These are phyloP conservation scores for Carassius auratus DNA, from an alignment of 2,113 vertebrate genomes.

Conservation along the genomic window DNA sequence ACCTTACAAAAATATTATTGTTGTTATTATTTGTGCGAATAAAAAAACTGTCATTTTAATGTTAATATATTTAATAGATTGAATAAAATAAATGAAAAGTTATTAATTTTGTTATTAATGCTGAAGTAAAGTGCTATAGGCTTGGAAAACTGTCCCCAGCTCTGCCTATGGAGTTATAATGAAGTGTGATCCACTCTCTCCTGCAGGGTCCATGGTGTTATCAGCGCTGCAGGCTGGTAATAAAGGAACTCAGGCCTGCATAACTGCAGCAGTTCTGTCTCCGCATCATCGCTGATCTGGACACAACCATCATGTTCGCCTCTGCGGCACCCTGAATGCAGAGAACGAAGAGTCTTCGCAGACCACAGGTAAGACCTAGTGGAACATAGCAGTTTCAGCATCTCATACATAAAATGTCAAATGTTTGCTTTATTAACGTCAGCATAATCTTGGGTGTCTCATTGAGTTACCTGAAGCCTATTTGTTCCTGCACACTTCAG, in stretches of 20 bases:
- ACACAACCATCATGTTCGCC: slow-evolving; percentile 99
- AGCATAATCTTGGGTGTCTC: neutral
- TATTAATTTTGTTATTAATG: neutral
- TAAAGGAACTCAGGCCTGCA: slow-evolving; percentile 97
- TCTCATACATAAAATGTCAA: neutral
- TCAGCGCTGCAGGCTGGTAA: slow-evolving; percentile 97
- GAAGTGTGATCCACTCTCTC: slow-evolving; percentile 23
- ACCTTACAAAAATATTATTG: neutral
- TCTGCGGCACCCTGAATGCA: slow-evolving; percentile 94
- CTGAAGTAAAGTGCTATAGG: neutral
- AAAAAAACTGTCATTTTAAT: neutral
- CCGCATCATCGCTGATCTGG: slow-evolving; percentile 96
- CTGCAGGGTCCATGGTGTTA: slow-evolving; percentile 90
- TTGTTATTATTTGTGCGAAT: neutral
- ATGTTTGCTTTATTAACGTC: neutral
- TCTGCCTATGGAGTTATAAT: slow-evolving; percentile 17
- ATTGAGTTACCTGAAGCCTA: neutral
- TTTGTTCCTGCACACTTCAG: slow-evolving; percentile 67
- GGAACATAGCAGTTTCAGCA: neutral
- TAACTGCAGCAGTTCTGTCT: slow-evolving; percentile 94
- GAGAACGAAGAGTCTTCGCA: slow-evolving; percentile 95
- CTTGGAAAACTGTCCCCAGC: neutral
- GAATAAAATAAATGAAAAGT: neutral
- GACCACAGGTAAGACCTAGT: slow-evolving; percentile 87
- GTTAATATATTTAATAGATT: neutral